Percentiles rank a stretch among this genome's conserved stretches.
Conservation (phyloP, 2,797 vertebrate genomes). For the Knipowitschia caucasica region DNA sequence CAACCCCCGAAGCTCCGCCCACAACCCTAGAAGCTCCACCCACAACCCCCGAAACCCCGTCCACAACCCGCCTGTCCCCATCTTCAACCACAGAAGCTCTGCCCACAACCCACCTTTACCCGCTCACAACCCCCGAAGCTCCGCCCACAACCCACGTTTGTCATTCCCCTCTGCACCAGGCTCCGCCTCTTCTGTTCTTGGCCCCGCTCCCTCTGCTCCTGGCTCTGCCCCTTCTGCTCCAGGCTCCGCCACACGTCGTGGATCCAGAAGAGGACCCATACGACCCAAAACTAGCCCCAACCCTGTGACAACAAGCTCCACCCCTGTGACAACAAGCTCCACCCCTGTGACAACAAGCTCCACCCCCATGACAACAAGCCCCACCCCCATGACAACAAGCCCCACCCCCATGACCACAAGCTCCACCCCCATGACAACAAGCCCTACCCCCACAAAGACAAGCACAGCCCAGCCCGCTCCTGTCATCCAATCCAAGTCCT, state of each 20-base stretch:
- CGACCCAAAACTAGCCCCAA: not conserved
- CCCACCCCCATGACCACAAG: not conserved
- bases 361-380: not conserved
- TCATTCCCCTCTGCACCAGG: too few relatives aligned
- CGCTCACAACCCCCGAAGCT: not conserved
- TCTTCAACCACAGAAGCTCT: too few relatives aligned
- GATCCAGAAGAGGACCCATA: not conserved
- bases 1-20: not conserved
- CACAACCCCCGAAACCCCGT: not conserved
- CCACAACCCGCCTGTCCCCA: not conserved
- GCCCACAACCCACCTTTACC: not conserved
- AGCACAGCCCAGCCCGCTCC: constrained; percentile 1
- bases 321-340: not conserved
- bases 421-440: not conserved
- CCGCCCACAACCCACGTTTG: too few relatives aligned
- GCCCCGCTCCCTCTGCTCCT: not conserved
- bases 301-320: not conserved
- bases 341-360: not conserved
- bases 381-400: not conserved
- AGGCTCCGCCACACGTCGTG: not conserved
- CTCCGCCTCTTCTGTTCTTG: too few relatives aligned
- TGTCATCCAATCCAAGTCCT: not conserved
- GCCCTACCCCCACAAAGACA: not conserved
- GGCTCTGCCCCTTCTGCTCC: not conserved
- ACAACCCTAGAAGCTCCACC: not conserved